Evolutionary conservation across 2,888 invertebrate genomes (phyloP).

Genomic region (Amphipoea oculea): DNA sequence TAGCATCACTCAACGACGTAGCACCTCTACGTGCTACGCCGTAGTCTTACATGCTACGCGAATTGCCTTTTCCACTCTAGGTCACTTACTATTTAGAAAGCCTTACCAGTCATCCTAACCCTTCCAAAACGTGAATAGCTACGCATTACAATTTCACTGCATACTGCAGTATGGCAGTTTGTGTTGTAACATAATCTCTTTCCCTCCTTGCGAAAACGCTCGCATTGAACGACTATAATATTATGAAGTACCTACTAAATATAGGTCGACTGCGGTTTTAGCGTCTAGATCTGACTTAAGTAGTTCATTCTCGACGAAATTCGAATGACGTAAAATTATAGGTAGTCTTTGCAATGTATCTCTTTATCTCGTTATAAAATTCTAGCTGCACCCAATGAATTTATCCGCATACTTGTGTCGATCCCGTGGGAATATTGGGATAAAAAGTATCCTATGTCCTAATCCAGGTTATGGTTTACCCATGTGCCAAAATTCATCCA

Average conservation of each 20-base stretch:
- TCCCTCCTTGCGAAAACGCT: not conserved
- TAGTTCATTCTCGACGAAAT: not conserved
- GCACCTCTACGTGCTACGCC: constrained; percentile 32
- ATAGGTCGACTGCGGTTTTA: not conserved
- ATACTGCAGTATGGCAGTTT: not conserved
- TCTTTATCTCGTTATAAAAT: not conserved
- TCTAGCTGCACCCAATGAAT: not conserved
- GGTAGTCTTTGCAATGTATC: not conserved
- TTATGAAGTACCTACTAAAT: not conserved
- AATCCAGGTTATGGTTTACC: too few species aligned
- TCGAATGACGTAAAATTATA: not conserved
- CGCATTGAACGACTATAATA: not conserved
- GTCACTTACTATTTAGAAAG: too few species aligned
- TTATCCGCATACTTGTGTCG: not conserved
- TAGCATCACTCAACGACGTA: constrained; percentile 24
- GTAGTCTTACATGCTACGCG: constrained; percentile 12
- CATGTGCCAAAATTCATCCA: too few species aligned
- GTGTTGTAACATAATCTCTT: not conserved
- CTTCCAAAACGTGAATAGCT: not conserved
- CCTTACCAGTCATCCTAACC: not conserved
- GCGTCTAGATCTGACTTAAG: not conserved
- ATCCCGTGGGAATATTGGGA: not conserved
- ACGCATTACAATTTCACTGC: not conserved
- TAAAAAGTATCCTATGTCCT: too few species aligned
- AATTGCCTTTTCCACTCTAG: not conserved